Percentiles rank a stretch among this genome's conserved stretches.
Conservation (phyloP, 35 echinoderm and acorn worm species). For the Diadema setosum region DNA sequence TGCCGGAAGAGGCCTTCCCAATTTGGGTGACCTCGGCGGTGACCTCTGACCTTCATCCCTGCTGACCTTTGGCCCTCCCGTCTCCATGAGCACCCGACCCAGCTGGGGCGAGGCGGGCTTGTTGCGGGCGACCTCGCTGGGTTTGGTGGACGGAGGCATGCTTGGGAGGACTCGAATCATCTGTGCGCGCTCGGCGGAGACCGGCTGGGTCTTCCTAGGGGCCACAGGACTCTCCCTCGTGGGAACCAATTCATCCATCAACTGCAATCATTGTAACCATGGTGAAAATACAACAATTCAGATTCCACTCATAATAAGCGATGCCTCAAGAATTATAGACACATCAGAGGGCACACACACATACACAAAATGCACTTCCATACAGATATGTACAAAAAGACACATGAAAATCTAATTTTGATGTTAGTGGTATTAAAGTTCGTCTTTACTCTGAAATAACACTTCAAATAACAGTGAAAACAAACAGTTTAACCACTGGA, state of each 20-base stretch:
- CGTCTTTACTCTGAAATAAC: too few species aligned
- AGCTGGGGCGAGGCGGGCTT: background rate
- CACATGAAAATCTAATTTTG: too few species aligned
- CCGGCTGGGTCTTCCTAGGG: background rate
- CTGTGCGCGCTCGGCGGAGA: background rate
- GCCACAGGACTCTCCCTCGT: background rate
- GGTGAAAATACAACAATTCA: too few species aligned
- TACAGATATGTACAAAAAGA: too few species aligned
- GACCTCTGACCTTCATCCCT: constrained; percentile 17
- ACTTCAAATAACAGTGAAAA: too few species aligned
- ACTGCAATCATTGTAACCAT: too few species aligned
- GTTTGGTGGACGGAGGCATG: background rate
- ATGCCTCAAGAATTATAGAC: too few species aligned
- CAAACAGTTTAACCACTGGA: too few species aligned
- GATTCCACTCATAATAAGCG: too few species aligned
- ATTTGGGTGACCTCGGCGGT: background rate
- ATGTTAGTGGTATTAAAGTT: too few species aligned
- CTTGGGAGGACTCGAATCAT: background rate
- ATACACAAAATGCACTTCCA: too few species aligned
- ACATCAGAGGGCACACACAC: too few species aligned
- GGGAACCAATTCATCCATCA: background rate
- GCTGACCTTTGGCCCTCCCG: background rate
- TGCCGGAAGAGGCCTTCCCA: background rate
- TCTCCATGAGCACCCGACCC: background rate
- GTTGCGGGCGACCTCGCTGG: background rate